Evolutionary conservation across 1,140 invertebrate species (phyloP), one percentile per base, ranked within the genome.

Genomic region (Procambarus virginalis): DNA sequence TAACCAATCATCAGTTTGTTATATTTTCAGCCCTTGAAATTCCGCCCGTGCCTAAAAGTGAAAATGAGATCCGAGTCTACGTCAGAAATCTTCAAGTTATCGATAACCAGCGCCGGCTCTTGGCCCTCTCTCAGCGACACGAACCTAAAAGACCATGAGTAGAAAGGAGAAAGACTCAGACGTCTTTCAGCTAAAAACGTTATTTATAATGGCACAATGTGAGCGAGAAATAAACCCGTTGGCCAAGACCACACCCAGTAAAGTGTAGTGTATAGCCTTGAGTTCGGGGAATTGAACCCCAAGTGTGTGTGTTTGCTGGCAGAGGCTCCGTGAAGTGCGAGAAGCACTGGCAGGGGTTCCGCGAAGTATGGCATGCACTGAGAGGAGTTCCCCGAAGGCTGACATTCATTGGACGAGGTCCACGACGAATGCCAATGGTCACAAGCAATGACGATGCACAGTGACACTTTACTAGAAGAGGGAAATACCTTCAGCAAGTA

Each of bases 21-120:
- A 68, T 58, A 49, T 84, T 89, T 79, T 75, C 93, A 94, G 55
- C 92, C 95, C 96, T 95, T 77, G 93, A 96, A 90, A 95, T 96
- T 78, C 95, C 96, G 82, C 96, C 96, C 9, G 96, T 96, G 83
- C 96, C 96, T 64, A 96, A 96, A 92, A 96, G 95, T 93, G 96
- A 96, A 93, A 94, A 94, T 14, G 96, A 96, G 93, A 95, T 96
- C 12, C 94, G 95, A 85, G 94, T 95, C 3, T 96, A 96, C 93
- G 95, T 96, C 89, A 95, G 95, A 77, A 96, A 96, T 93, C 94
- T 97, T 88, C 94, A 96, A 91, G 96, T 96, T 45, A 97, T 97
- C 92, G 97, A 97, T 94, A 97, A 97, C 94, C 96, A 97, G 94
- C 94, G 96, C 91, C 94, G 96, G 55, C 93, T 97, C 70, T 97